Evolutionary conservation across 2,113 vertebrate species (phyloP).

Genomic region (Trachemys scripta): DNA sequence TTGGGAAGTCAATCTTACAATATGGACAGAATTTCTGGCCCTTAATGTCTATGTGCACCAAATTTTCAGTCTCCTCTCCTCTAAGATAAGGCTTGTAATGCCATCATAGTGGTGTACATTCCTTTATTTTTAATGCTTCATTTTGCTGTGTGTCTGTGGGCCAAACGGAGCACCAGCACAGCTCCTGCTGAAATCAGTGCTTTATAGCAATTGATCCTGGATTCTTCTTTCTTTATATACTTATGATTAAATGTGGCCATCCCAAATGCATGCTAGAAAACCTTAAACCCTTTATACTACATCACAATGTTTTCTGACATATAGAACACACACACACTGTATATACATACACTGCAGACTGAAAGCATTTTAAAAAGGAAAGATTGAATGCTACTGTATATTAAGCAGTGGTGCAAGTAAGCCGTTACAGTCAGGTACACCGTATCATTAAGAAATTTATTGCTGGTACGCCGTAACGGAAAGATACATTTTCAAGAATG

Average conservation of each 20-base stretch:
- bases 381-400: neutral
- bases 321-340: neutral
- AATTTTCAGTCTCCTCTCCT: neutral
- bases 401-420: too few relatives aligned
- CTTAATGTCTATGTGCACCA: neutral
- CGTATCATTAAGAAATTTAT: too few relatives aligned
- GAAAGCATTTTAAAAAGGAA: neutral
- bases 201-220: neutral
- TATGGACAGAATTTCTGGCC: neutral
- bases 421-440: too few relatives aligned
- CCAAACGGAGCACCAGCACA: neutral
- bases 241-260: neutral
- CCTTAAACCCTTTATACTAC: neutral
- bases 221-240: neutral
- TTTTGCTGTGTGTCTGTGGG: neutral
- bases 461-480: too few relatives aligned
- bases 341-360: neutral
- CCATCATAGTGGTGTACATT: neutral
- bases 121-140: neutral
- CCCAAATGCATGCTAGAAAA: neutral
- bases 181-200: neutral
- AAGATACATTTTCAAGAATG: too few relatives aligned
- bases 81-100: neutral
- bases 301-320: neutral
- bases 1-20: neutral